Evolutionary conservation across 2,113 vertebrate genomes (phyloP), one percentile per base, ranked within the genome.

Genomic region (Herpetotheres cachinnans): DNA sequence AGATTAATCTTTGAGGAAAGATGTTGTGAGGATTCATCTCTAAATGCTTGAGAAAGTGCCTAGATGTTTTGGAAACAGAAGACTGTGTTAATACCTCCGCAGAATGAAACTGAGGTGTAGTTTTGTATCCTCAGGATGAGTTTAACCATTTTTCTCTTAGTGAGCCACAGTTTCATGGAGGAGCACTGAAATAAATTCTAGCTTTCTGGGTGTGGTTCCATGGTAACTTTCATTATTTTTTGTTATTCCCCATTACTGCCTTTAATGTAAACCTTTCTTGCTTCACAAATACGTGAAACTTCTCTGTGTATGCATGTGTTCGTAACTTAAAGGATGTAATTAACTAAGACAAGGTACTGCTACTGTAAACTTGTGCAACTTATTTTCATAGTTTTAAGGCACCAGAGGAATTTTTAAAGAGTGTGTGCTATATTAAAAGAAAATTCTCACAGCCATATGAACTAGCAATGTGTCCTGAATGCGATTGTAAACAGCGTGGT

Each of bases 301-400:
- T 67, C 20, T 36, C 1, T 32, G 14, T 29, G 3, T 50, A 1
- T 32, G 18, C 36, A 1, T 1, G 1, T 34, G 32, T 58, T 38
- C 12, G 2, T 82, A 32, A 61, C 22, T 24, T 69, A 61, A 79
- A 73, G 42, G 25, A 6, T 21, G 9, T 52, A 0, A 11, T 56
- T 40, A 55, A 12, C 9, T 44, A 17, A 66, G 56, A 10, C 8
- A 27, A 12, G 29, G 19, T 30, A 50, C 17, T 65, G 25, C 46
- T 70, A 2, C 40, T 82, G 13, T 62, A 56, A 74, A 71, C 16
- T 7, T 56, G 11, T 42, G 55, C 9, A 47, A 21, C 21, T 73
- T 49, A 16, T 42, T 94, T 87, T 67, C n/a, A 7, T 62, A 54
- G 52, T 61, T 61, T 71, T 65, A 27, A 65, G 66, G 61, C 76